These are phyloP conservation scores for Leuciscus waleckii DNA, from an alignment of 2,797 vertebrate genomes.

Conservation along the genomic window DNA sequence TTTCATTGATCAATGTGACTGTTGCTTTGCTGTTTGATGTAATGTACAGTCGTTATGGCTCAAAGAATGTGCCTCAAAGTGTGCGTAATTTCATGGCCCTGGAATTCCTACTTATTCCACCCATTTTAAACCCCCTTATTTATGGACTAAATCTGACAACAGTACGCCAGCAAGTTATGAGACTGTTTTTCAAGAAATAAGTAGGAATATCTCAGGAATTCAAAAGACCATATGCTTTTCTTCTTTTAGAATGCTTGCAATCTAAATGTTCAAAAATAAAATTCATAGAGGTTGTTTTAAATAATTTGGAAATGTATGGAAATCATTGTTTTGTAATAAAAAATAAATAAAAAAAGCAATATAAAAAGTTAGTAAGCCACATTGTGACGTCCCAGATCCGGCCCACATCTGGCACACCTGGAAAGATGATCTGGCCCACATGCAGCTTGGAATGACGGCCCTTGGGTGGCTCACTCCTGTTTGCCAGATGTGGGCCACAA, in stretches of 20 bases:
- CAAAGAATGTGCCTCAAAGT: constrained; percentile 37
- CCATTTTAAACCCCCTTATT: constrained; percentile 54
- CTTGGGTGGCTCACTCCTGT: no score
- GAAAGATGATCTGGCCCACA: no score
- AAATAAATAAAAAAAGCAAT: no score
- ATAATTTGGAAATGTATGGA: no score
- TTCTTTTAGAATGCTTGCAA: neutral
- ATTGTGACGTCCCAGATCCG: no score
- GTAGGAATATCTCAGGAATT: neutral
- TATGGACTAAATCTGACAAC: constrained; percentile 50
- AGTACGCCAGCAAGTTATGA: constrained; percentile 32
- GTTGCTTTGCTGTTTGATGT: constrained; percentile 59
- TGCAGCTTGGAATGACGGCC: no score
- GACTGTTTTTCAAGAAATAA: constrained; percentile 5
- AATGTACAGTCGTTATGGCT: constrained; percentile 56
- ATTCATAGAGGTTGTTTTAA: no score
- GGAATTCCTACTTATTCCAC: constrained; percentile 48
- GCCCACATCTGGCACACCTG: no score
- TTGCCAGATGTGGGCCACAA: no score
- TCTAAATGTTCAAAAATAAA: no score
- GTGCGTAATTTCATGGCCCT: constrained; percentile 51
- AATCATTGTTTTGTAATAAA: no score
- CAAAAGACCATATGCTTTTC: neutral
- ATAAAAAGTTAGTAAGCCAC: neutral
- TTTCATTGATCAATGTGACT: constrained; percentile 46